Percentiles rank a stretch among this genome's conserved stretches.
Evolutionary conservation across 2,888 invertebrate genomes (phyloP).

Genomic region (Meteorus cinctellus): DNA sequence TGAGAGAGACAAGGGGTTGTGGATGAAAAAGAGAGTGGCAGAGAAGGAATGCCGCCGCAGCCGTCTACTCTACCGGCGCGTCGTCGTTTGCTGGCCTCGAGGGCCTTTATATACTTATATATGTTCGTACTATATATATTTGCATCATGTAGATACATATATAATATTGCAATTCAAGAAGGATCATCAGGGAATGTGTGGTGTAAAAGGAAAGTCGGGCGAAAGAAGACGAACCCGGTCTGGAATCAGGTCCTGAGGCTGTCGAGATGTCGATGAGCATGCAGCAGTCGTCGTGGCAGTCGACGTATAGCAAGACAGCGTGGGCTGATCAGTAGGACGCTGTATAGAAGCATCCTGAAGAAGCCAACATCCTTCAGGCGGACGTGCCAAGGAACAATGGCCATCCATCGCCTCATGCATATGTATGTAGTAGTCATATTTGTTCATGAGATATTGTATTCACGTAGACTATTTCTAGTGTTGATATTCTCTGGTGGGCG

Average conservation of each 20-base stretch:
- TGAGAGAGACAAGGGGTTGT: slow-evolving; percentile 50
- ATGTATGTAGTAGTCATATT: neutral
- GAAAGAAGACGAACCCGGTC: slow-evolving; percentile 51
- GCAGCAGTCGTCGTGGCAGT: slow-evolving; percentile 5
- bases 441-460: neutral
- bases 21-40: slow-evolving; percentile 32
- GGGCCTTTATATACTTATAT: neutral
- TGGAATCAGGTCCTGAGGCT: slow-evolving; percentile 65
- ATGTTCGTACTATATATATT: neutral
- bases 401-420: slow-evolving; percentile 24
- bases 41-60: slow-evolving; percentile 27
- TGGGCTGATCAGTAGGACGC: slow-evolving; percentile 72
- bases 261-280: slow-evolving; percentile 68
- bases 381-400: slow-evolving; percentile 51
- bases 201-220: slow-evolving; percentile 19
- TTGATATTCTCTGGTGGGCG: no score
- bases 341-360: slow-evolving; percentile 68
- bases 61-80: slow-evolving; percentile 19
- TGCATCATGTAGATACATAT: slow-evolving; percentile 21
- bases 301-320: slow-evolving; percentile 63
- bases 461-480: neutral
- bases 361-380: slow-evolving; percentile 69
- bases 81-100: slow-evolving; percentile 37
- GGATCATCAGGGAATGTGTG: neutral
- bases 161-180: neutral